Evolutionary conservation across 2,888 invertebrate species (phyloP), one percentile per base, ranked within the genome.

Genomic region (Eupithecia tripunctaria): DNA sequence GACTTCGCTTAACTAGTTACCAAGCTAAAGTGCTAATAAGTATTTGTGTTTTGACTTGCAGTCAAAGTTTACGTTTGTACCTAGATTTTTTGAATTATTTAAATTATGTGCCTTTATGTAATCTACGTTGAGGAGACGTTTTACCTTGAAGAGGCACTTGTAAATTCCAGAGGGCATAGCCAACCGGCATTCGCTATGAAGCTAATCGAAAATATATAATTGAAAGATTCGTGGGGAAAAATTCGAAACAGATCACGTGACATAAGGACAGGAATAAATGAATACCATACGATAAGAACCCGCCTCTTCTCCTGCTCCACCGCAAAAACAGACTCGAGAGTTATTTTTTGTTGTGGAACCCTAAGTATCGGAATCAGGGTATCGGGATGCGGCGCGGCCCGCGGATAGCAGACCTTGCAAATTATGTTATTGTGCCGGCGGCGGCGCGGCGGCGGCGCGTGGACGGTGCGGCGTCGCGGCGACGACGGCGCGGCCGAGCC

Each of bases 351-450:
- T 67, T 38, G 41, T 43, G 15, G 32, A 27, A 32, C 74, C 74
- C 77, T 74, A 75, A 73, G 67, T 78, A 75, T 76, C 38, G 76
- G 75, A 65, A 72, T 70, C 69, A 74, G 72, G 18, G n/a, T 41
- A 41, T 41, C 41, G 41, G 41, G 41, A 41, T 15, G 15, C 41
- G 41, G 41, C 14, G 56, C 6, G 70, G 62, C 25, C 71, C 70
- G 79, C 73, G 68, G 76, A 72, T 70, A 73, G 79, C 79, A 77
- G 80, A 81, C 79, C 72, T 77, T 69, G 78, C 75, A 68, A 71
- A 76, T 78, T 69, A 43, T 18, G 43, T 43, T 43, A 18, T 15
- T 43, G 43, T 43, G 18, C 43, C 18, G 43, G 18, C 18, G 38
- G n/a, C n/a, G n/a, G n/a, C n/a, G n/a, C 36, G 36, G 29, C 5